Evolutionary conservation across 2,888 invertebrate genomes (phyloP), one percentile per base, ranked within the genome.

Genomic region (Himalopsyche japonica): DNA sequence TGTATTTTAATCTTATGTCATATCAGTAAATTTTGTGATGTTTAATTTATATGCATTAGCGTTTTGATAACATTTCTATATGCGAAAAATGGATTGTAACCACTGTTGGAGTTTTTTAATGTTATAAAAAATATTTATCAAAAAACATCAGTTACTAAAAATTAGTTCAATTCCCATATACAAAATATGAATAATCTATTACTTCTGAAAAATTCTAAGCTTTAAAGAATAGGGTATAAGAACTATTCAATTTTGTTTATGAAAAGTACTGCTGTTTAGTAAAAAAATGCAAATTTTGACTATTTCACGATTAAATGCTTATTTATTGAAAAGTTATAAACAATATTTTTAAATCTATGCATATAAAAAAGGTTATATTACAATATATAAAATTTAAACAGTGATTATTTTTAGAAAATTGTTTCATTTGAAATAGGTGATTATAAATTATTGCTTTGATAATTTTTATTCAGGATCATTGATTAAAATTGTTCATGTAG

Each of bases 401-500:
- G 70, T 30, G 70, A 70, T 70, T 70, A 70, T 70, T 70, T 70
- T 70, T 70, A 70, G 27, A 70, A n/a, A 70, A 70, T 70, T 70
- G 70, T 27, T 24, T 70, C 70, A 70, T 70, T 70, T 70, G 12
- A 70, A 70, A 30, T 70, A 70, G 30, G 70, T 27, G 12, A 70
- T 27, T 70, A 70, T 30, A 12, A 70, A 70, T 27, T 70, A 70
- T 70, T 70, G 70, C 27, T 8, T 70, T 70, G 70, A 70, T 0
- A 70, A 15, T 70, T 83, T 84, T 85, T 79, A 79, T 86, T 78
- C 80, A 76, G 82, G 82, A 79, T 37, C 70, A 80, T 64, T 80
- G 48, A 83, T 77, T 82, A 86, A 70, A 70, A 24, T 84, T 84
- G 84, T 84, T 86, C 82, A 81, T 24, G n/a, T 86, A 86, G 84